Evolutionary conservation across 2,888 invertebrate genomes (phyloP), one percentile per base, ranked within the genome.

Genomic region (Apamea epomidion): DNA sequence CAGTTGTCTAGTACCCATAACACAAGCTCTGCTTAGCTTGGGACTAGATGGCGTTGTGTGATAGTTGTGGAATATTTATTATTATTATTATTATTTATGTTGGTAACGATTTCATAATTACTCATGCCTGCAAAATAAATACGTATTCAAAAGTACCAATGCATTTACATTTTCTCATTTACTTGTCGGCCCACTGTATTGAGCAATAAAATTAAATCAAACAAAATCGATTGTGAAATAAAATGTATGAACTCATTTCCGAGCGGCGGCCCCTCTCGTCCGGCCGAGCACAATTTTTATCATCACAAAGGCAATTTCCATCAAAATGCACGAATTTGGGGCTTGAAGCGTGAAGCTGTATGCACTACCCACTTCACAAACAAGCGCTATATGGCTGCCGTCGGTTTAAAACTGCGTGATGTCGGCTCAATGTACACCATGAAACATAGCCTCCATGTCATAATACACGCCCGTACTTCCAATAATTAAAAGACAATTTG

Each of bases 221-320:
- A 94, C 92, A 93, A 92, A 93, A 93, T 93, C 94, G 93, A 94
- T 94, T 93, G 93, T 91, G 92, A 91, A 93, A 95, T 93, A 93
- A 94, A 95, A 93, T 94, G 94, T 93, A 94, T 94, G 92, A 92
- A 93, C 93, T 95, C 94, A 96, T 95, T 96, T 95, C 96, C 96
- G 93, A 92, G 85, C 90, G 89, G 73, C 73, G 81, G 79, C 86
- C 88, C 91, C 93, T 92, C 92, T 91, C 92, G 92, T 90, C 92
- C 91, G 92, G 92, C 88, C 91, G 93, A 92, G 88, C 92, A 91
- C 92, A 91, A 91, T 94, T 94, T 95, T 95, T 95, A 92, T 95
- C 94, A 93, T 94, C 93, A 94, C 95, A 95, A 95, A 95, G 94
- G 94, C 93, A 93, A 92, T 93, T 93, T 91, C 93, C 94, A 95